Conservation (phyloP, 1,140 invertebrate genomes). For the Drosophila parabipectinata region DNA sequence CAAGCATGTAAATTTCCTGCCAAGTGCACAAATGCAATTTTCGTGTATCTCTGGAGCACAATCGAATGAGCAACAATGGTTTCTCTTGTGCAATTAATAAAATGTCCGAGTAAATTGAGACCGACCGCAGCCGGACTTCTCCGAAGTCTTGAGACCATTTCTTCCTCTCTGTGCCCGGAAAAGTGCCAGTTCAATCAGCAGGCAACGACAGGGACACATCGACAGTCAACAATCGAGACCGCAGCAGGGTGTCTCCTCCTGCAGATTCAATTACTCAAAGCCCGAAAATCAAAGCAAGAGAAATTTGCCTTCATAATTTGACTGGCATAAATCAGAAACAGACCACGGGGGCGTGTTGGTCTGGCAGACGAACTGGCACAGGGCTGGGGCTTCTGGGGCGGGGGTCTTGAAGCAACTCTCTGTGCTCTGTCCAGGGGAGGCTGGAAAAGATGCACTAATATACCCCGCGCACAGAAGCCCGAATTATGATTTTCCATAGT, state of each 20-base stretch:
- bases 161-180: constrained; percentile 39
- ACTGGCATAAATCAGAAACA: constrained; percentile 58
- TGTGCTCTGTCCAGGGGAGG: background rate
- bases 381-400: background rate
- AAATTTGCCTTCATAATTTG: constrained; percentile 59
- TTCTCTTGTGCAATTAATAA: constrained; percentile 72
- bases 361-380: background rate
- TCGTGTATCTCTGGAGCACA: constrained; percentile 9
- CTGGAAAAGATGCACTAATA: constrained; percentile 10
- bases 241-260: constrained; percentile 37
- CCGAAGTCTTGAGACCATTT: constrained; percentile 36
- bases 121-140: constrained; percentile 45
- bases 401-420: background rate
- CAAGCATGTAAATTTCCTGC: constrained; percentile 48
- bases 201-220: constrained; percentile 2
- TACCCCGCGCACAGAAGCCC: constrained; percentile 13
- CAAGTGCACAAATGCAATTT: constrained; percentile 56
- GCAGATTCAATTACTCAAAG: constrained; percentile 73
- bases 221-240: constrained; percentile 39
- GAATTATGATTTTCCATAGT: constrained; percentile 69
- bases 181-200: constrained; percentile 60
- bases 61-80: constrained; percentile 10
- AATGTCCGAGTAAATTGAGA: constrained; percentile 74
- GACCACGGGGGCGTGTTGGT: constrained; percentile 4
- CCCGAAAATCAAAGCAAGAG: constrained; percentile 44